Evolutionary conservation across 1,140 invertebrate genomes (phyloP).

Genomic region (Camponotus vicinus): DNA sequence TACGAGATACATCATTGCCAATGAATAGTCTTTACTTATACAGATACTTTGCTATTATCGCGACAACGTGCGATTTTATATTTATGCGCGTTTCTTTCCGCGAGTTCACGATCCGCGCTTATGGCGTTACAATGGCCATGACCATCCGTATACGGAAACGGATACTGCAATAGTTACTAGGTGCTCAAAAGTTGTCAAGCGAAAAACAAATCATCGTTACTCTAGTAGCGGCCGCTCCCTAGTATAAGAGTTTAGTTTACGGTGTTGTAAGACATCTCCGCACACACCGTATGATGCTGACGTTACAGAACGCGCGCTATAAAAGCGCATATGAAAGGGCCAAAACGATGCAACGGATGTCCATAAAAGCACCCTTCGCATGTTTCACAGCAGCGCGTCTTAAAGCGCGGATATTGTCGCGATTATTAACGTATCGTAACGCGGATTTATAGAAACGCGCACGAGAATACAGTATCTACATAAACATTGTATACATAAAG

Average conservation of each 20-base stretch:
- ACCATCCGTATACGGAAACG: background rate
- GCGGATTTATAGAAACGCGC: background rate
- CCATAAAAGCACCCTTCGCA: constrained; percentile 60
- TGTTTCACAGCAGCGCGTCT: constrained; percentile 27
- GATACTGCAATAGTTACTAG: constrained; percentile 66
- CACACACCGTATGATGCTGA: constrained; percentile 73
- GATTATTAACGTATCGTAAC: constrained; percentile 45
- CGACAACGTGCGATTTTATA: constrained; percentile 30
- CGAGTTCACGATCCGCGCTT: constrained; percentile 3
- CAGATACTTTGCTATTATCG: background rate
- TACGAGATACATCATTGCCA: background rate
- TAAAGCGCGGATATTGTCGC: constrained; percentile 29
- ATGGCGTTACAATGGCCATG: constrained; percentile 28
- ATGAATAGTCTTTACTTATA: constrained; percentile 3
- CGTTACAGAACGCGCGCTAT: constrained; percentile 74
- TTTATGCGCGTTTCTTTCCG: constrained; percentile 3
- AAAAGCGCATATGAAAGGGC: constrained; percentile 71
- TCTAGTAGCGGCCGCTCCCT: background rate
- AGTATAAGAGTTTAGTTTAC: constrained; percentile 72
- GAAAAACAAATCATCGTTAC: constrained; percentile 71
- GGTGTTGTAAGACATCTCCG: constrained; percentile 70
- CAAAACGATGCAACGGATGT: constrained; percentile 63
- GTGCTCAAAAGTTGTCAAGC: constrained; percentile 70
- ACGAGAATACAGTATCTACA: background rate
- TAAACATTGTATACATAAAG: background rate